Evolutionary conservation across 2,113 vertebrate genomes (phyloP), one percentile per base, ranked within the genome.

Genomic region (Petaurus breviceps): DNA sequence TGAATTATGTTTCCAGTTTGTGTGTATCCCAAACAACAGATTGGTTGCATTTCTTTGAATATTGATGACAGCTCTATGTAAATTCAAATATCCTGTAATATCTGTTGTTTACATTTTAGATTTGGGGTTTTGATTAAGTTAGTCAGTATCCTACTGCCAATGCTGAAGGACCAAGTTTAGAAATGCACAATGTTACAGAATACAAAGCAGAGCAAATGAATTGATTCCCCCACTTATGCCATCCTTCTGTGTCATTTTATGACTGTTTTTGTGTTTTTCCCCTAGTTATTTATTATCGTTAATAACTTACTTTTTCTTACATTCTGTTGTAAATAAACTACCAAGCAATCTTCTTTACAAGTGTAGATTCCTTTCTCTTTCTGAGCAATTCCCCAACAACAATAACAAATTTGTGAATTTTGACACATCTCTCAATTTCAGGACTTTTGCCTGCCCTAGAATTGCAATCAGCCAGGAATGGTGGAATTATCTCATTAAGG

Each of bases 301-400:
- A 98, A 98, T 98, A 98, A 97, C 98, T 98, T 98, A 96, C 97
- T 98, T 98, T 98, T 97, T 98, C 98, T 99, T 98, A 98, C 98
- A 98, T 99, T 98, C 98, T 98, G 94, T 98, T 99, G 98, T 99
- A 99, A 99, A 99, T 99, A 99, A 99, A 99, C 97, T 99, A 98
- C 97, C 96, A 98, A 98, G 96, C 98, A 98, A 97, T 98, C 98
- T 98, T 98, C 98, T 99, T 98, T 98, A 96, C 97, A 98, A 94
- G 37, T 24, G 97, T 96, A 55, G 89, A 93, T 95, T 0, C 54
- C 61, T 95, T 95, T 96, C 95, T 96, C 91, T 97, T 96, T 57
- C 50, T 84, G 68, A 84, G n/a, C 16, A 43, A 84, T 84, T 84
- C n/a, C 16, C 2, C n/a, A 43, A 19, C 5, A n/a, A 77, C 2